Evolutionary conservation across 2,888 invertebrate species (phyloP).

Genomic region (Gortyna flavago): DNA sequence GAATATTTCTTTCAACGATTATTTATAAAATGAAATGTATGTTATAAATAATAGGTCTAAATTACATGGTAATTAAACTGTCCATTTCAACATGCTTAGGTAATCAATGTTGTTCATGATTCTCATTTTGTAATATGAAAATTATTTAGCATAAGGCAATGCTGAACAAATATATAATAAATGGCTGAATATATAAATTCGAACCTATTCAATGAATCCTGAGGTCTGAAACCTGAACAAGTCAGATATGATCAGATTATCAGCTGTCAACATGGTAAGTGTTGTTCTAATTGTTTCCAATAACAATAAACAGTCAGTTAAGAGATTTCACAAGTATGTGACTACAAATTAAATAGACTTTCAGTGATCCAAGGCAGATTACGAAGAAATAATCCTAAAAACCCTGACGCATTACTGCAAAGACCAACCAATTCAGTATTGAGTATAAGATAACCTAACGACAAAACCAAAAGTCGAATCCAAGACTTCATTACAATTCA

Average conservation of each 20-base stretch:
- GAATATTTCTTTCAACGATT: not conserved
- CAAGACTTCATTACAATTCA: not conserved
- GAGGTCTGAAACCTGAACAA: not conserved
- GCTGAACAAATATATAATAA: not conserved
- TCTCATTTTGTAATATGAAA: not conserved
- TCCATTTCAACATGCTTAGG: not conserved
- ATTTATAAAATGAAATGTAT: not conserved
- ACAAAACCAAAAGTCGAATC: not conserved
- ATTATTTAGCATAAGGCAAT: not conserved
- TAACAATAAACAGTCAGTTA: not conserved
- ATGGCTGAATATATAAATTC: not conserved
- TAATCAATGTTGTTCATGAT: not conserved
- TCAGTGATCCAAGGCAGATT: too few relatives aligned
- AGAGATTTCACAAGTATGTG: not conserved
- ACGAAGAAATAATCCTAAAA: not conserved
- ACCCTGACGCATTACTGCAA: not conserved
- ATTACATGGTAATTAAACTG: conserved; percentile 12
- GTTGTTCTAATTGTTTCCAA: not conserved
- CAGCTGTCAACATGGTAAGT: not conserved
- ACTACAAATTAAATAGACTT: not conserved
- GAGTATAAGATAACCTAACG: not conserved
- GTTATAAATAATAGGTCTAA: not conserved
- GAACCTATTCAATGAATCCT: not conserved
- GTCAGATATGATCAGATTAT: not conserved
- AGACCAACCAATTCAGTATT: not conserved